These are phyloP conservation scores for Eledona agricola DNA, from an alignment of 2,888 invertebrate species.

Conservation along the genomic window DNA sequence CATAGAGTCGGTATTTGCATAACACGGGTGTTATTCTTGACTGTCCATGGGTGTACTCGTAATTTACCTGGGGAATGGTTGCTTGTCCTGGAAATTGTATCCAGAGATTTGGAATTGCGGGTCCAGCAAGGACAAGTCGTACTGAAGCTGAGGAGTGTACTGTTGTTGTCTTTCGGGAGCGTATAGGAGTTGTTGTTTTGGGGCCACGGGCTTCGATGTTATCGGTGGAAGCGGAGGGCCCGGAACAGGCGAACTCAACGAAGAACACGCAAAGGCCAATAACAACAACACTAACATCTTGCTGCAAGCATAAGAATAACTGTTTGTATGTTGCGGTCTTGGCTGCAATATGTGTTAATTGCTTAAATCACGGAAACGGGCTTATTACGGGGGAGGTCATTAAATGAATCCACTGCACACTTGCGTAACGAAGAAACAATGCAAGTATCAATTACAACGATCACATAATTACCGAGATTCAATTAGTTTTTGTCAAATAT, in stretches of 20 bases:
- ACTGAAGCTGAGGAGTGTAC: constrained; percentile 15
- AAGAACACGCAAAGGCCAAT: constrained; percentile 1
- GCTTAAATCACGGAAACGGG: no score
- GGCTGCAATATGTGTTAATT: no score
- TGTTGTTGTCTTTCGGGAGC: constrained; percentile 28
- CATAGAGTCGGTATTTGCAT: no score
- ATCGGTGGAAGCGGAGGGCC: constrained; percentile 2
- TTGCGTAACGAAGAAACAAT: no score
- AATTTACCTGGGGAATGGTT: constrained; percentile 42
- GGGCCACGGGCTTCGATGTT: not conserved
- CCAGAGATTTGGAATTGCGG: constrained; percentile 43
- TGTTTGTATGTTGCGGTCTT: no score
- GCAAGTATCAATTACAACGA: no score
- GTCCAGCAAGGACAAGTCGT: constrained; percentile 35
- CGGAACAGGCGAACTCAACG: constrained; percentile 7
- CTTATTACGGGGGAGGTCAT: no score
- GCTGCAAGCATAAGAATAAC: no score
- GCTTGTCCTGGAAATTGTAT: constrained; percentile 38
- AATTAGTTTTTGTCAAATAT: constrained; percentile 3
- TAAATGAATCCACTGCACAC: no score
- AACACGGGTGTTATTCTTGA: no score
- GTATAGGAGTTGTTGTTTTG: constrained; percentile 10
- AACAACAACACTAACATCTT: no score
- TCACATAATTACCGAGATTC: not conserved
- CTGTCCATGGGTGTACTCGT: no score